Percentiles rank a stretch among this genome's conserved stretches.
Conservation (phyloP, 2,888 invertebrate species). For the Sphecodes monilicornis region DNA sequence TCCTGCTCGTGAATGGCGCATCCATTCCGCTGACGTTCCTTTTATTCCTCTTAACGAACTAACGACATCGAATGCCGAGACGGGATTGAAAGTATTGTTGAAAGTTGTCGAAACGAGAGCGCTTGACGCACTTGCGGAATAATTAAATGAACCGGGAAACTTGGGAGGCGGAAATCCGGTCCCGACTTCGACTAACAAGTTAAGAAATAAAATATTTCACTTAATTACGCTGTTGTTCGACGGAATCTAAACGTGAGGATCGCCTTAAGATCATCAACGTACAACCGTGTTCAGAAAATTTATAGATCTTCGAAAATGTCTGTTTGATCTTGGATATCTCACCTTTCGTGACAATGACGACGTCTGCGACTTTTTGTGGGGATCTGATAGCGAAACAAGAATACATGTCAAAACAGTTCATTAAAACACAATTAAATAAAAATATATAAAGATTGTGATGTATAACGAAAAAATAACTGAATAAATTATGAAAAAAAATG, state of each 20-base stretch:
- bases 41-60: slow-evolving; percentile 15
- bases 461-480: not conserved
- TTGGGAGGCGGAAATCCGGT: not conserved
- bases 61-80: slow-evolving; percentile 26
- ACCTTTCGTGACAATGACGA: no score
- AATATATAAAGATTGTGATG: not conserved
- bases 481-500: not conserved
- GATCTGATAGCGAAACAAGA: not conserved
- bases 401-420: not conserved
- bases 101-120: slow-evolving; percentile 23
- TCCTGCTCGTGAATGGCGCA: slow-evolving; percentile 20
- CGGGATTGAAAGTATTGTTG: slow-evolving; percentile 29
- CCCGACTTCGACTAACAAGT: not conserved
- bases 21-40: not conserved
- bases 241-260: not conserved
- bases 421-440: not conserved
- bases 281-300: not conserved
- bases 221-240: not conserved
- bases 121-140: slow-evolving; percentile 13
- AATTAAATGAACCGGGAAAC: slow-evolving; percentile 12
- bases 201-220: not conserved
- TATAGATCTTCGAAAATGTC: not conserved
- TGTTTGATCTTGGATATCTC: no score
- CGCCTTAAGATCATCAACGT: not conserved
- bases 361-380: no score